Conservation (phyloP, 2,113 vertebrate species). For the Oenanthe melanoleuca region DNA sequence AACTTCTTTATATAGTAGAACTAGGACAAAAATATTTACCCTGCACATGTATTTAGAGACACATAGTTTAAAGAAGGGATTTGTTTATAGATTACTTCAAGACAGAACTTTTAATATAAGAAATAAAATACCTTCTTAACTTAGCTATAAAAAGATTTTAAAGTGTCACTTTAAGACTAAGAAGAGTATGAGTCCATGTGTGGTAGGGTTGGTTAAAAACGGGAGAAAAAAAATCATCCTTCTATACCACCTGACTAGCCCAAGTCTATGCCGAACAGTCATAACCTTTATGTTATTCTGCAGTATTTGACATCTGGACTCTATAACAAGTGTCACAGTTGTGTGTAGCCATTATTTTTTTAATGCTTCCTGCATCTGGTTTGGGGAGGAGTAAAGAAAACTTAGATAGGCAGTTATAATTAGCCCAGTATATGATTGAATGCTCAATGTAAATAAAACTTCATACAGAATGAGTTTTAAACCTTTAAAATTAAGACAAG, state of each 20-base stretch:
- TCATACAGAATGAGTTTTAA: neutral
- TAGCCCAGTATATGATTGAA: neutral
- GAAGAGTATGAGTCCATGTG: neutral
- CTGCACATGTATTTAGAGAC: neutral
- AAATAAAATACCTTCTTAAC: neutral
- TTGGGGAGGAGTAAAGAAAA: neutral
- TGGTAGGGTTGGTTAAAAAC: neutral
- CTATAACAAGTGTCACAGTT: neutral
- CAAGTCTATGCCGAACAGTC: neutral
- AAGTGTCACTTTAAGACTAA: fast-evolving
- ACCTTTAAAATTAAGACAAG: neutral
- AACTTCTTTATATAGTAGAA: neutral
- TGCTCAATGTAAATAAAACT: neutral
- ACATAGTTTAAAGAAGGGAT: neutral
- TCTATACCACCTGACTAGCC: neutral
- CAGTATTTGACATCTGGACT: neutral
- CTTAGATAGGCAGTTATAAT: neutral
- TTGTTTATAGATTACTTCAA: neutral
- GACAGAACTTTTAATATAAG: neutral
- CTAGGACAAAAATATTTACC: neutral
- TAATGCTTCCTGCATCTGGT: neutral
- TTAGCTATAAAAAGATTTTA: neutral
- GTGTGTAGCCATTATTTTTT: neutral
- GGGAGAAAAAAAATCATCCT: neutral
- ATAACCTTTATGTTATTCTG: neutral